phyloP scores from a whole-genome alignment of 1,140 invertebrate species.

The Leguminivora glycinivorella region DNA sequence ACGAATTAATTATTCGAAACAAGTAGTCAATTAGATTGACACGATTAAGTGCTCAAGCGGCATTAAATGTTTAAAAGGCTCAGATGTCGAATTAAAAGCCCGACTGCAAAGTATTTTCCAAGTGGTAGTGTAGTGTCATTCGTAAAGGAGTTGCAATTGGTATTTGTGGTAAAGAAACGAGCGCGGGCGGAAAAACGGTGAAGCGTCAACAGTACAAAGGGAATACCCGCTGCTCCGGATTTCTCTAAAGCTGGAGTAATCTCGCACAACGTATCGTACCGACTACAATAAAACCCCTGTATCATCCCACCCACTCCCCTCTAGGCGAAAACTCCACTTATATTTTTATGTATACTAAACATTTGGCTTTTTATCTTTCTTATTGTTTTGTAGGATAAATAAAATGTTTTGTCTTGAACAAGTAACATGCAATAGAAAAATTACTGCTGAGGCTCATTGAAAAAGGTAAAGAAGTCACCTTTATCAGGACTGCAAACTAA shows the following conservation, averaged over 20 bases:
- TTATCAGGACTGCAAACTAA: too few species aligned
- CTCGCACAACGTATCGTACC: slow-evolving; percentile 34
- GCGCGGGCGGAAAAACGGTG: slow-evolving; percentile 50
- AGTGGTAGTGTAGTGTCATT: slow-evolving; percentile 31
- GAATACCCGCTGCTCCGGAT: slow-evolving; percentile 44
- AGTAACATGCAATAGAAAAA: too few species aligned
- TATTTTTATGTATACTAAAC: slow-evolving; percentile 21
- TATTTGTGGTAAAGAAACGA: slow-evolving; percentile 51
- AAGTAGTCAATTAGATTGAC: too few species aligned
- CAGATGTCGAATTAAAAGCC: neutral
- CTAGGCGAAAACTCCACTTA: slow-evolving; percentile 23
- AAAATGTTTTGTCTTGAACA: neutral
- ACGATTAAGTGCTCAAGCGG: neutral
- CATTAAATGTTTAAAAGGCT: neutral
- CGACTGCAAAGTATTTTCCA: neutral
- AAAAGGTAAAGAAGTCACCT: too few species aligned
- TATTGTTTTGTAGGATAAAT: slow-evolving; percentile 6
- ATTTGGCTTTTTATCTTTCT: slow-evolving; percentile 2
- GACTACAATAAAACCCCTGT: slow-evolving; percentile 34
- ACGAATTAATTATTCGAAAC: too few species aligned
- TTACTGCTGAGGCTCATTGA: too few species aligned
- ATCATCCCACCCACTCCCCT: slow-evolving; percentile 27
- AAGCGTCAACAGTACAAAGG: slow-evolving; percentile 54
- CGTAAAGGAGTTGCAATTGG: slow-evolving; percentile 42
- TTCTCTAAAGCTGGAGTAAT: slow-evolving; percentile 47